phyloP scores from a whole-genome alignment of 2,113 vertebrate species.

The Zapornia atra region DNA sequence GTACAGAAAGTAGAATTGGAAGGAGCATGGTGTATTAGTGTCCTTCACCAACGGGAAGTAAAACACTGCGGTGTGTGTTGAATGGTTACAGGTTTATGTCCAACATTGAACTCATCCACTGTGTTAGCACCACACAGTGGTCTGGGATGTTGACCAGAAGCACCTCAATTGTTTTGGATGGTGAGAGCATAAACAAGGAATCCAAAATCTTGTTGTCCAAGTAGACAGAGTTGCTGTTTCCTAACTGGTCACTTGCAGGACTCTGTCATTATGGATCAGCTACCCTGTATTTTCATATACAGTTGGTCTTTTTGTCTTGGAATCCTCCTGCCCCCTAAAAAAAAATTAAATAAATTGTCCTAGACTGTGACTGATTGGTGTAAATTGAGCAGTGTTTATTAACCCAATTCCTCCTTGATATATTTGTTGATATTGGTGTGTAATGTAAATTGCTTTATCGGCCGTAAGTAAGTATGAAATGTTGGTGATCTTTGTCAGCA shows the following conservation, averaged over 20 bases:
- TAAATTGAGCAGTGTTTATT: not conserved
- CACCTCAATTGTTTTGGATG: not conserved
- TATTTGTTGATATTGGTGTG: not conserved
- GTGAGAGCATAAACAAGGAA: not conserved
- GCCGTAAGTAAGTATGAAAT: rapidly evolving
- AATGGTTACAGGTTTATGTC: not conserved
- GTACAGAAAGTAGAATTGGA: not conserved
- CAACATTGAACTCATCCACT: not conserved
- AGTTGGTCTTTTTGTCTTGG: not conserved
- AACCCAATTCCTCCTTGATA: not conserved
- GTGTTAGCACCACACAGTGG: not conserved
- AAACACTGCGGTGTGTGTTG: not conserved
- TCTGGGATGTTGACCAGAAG: not conserved
- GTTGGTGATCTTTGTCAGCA: not conserved
- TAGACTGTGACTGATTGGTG: not conserved
- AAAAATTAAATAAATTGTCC: not conserved
- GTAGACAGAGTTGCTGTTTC: not conserved
- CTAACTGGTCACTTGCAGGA: not conserved
- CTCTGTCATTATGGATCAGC: not conserved
- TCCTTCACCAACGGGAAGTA: not conserved
- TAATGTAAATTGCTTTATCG: not conserved
- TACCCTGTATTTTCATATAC: no score
- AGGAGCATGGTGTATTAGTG: not conserved
- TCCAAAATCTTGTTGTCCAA: not conserved
- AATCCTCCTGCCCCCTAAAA: not conserved